Percentiles rank a stretch among this genome's conserved stretches.
Conservation (phyloP, 2,797 vertebrate genomes). For the Sebastiscus tertius region DNA sequence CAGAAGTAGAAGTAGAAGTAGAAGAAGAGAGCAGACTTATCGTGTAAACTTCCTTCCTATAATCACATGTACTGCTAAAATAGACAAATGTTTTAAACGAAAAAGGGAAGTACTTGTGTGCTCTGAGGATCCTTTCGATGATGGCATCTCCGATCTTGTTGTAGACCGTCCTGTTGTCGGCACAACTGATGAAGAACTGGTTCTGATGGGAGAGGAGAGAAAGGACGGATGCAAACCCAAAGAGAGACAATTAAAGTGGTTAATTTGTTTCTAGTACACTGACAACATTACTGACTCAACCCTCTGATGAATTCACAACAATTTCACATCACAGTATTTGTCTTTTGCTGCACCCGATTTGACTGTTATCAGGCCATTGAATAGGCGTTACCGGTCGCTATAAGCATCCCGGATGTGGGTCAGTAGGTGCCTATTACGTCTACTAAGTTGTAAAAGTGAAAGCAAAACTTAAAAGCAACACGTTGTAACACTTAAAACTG, state of each 20-base stretch:
- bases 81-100: background rate
- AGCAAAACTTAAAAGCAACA: too few species aligned
- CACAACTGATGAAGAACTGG: conserved; percentile 98
- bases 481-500: too few species aligned
- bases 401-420: too few species aligned
- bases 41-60: background rate
- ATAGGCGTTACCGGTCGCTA: too few species aligned
- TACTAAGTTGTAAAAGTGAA: too few species aligned
- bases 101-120: conserved; percentile 88
- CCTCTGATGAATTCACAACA: background rate
- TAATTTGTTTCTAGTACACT: background rate
- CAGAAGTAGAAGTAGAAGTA: background rate
- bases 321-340: background rate
- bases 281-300: background rate
- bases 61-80: background rate
- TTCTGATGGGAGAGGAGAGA: conserved; percentile 83
- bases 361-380: too few species aligned
- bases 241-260: background rate
- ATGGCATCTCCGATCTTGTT: conserved; percentile 96
- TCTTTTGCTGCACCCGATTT: background rate
- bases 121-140: conserved; percentile 92
- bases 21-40: background rate
- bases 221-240: background rate
- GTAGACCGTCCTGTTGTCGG: conserved; percentile 92
- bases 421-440: too few species aligned